A percentile compares a stretch with the other conserved stretches of the same genome.
Evolutionary conservation across 2,113 vertebrate species (phyloP).

Genomic region (Phodopus roborovskii): DNA sequence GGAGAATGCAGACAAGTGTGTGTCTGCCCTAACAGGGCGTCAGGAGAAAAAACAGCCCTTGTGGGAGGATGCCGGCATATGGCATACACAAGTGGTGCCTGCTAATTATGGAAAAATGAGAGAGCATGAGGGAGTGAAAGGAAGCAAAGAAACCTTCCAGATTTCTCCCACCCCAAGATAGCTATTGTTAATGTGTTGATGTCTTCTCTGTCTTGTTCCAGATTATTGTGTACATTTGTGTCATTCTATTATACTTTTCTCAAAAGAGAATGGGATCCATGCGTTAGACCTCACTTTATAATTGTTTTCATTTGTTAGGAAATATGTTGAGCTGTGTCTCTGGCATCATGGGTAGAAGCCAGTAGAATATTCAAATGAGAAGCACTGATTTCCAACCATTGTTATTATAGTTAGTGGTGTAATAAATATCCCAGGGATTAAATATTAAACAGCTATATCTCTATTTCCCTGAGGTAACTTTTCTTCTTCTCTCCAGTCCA

Average conservation of each 20-base stretch:
- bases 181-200: constrained; percentile 21
- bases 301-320: neutral
- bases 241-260: neutral
- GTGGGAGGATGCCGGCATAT: constrained; percentile 56
- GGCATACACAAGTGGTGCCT: constrained; percentile 2
- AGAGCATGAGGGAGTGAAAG: constrained; percentile 36
- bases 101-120: constrained; percentile 67
- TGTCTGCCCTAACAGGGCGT: neutral
- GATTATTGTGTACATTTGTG: constrained; percentile 15
- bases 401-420: neutral
- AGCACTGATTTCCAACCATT: neutral
- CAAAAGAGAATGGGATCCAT: neutral
- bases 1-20: constrained; percentile 17
- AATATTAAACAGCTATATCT: neutral
- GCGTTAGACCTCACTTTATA: neutral
- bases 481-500: neutral
- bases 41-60: neutral
- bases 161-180: constrained; percentile 23
- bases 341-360: neutral
- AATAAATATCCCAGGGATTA: neutral
- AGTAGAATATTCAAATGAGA: neutral
- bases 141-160: constrained; percentile 45
- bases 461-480: neutral
- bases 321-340: neutral
- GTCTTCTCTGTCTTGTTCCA: constrained; percentile 36